Conservation (phyloP, 2,888 invertebrate genomes). For the Cetonia aurata region DNA sequence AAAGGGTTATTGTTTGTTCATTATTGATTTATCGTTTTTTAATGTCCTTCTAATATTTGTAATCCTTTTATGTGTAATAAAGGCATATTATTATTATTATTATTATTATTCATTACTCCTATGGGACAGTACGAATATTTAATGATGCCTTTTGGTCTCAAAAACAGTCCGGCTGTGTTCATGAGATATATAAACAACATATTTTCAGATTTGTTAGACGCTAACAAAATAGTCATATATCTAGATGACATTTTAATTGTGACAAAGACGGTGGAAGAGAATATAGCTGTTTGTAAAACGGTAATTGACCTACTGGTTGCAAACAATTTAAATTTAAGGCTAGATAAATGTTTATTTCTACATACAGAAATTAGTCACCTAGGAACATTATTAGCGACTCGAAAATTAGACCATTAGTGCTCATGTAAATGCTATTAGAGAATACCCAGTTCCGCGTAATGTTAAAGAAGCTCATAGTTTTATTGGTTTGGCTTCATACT, state of each 20-base stretch:
- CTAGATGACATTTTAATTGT: conserved; percentile 43
- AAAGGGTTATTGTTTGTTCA: no score
- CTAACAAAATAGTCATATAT: conserved; percentile 11
- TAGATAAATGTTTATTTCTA: conserved; percentile 51
- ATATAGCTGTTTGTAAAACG: conserved; percentile 20
- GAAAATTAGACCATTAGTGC: conserved; percentile 49
- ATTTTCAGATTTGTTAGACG: no score
- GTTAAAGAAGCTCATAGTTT: conserved; percentile 52
- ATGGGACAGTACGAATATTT: no score
- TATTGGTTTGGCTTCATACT: conserved; percentile 55
- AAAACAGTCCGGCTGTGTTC: no score
- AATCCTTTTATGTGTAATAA: no score
- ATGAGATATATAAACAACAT: no score
- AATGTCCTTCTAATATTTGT: no score
- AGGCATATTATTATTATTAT: no score
- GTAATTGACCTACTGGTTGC: conserved; percentile 7
- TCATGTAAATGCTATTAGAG: conserved; percentile 50
- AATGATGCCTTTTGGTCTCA: no score
- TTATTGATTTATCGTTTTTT: no score
- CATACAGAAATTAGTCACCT: conserved; percentile 44
- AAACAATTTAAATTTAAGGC: conserved; percentile 28
- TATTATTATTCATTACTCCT: background rate
- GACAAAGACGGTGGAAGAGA: conserved; percentile 29
- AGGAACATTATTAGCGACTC: conserved; percentile 50
- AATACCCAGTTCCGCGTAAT: conserved; percentile 52